phyloP scores from a whole-genome alignment of 2,888 invertebrate species.

The Phyto melanocephala region DNA sequence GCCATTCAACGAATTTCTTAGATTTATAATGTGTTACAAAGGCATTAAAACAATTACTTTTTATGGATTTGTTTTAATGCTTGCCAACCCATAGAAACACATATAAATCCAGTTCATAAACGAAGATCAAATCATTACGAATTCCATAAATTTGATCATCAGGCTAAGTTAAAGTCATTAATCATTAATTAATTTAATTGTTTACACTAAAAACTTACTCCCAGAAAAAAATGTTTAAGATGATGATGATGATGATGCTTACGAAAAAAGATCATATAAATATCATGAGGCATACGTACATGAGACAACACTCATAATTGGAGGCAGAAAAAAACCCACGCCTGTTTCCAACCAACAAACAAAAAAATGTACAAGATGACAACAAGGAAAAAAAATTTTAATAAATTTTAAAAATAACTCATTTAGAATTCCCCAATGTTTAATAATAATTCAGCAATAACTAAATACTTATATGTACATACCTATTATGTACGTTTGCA shows the following conservation, averaged over 20 bases:
- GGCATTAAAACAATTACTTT: conserved; percentile 21
- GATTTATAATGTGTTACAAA: conserved; percentile 32
- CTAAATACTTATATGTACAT: background rate
- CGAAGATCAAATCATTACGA: conserved; percentile 12
- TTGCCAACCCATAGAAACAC: background rate
- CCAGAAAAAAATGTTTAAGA: background rate
- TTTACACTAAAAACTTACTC: conserved; percentile 58
- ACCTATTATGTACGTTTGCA: no score
- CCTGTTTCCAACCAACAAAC: conserved; percentile 27
- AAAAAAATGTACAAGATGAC: conserved; percentile 10
- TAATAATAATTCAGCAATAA: conserved; percentile 52
- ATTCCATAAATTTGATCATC: conserved; percentile 34
- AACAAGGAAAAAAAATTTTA: conserved; percentile 5
- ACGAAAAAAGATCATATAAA: background rate
- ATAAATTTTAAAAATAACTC: conserved; percentile 60
- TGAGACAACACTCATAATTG: conserved; percentile 25
- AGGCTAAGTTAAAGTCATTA: conserved; percentile 43
- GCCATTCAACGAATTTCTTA: background rate
- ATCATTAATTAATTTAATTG: conserved; percentile 64
- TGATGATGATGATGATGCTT: background rate
- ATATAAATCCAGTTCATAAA: background rate
- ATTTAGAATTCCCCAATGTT: conserved; percentile 64
- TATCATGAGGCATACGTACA: background rate
- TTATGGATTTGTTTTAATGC: conserved; percentile 29
- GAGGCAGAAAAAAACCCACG: conserved; percentile 51